Evolutionary conservation across 2,797 vertebrate species (phyloP), one percentile per base, ranked within the genome.

Genomic region (Coilia nasus): DNA sequence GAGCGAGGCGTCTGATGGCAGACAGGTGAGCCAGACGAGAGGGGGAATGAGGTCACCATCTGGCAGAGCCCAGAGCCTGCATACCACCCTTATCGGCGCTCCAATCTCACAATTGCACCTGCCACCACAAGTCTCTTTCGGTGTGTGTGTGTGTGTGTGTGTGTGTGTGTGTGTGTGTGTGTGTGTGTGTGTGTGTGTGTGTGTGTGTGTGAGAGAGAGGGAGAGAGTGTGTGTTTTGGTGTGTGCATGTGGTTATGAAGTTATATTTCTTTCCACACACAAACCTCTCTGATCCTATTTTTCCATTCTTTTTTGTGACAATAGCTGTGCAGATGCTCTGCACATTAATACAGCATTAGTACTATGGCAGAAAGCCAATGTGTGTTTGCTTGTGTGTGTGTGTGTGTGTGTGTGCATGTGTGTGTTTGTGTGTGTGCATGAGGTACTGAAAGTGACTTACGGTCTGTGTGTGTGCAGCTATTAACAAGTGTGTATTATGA

Each of bases 101-200:
- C 67, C 67, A 5, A 75, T 75, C 67, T 75, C 28, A 75, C 67
- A 75, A 75, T 15, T 75, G 67, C 67, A 75, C 67, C 67, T 75
- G 67, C 67, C 67, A 75, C 67, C 67, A 75, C 67, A 75, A 75
- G 67, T 75, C 67, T 75, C 28, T 75, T 23, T 31, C 14, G 14
- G 14, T 35, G 28, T 35, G 12, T 50, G 23, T 82, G 14, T 82
- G 11, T 35, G 64, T 71, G 28, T 31, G 28, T 15, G 28, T 67
- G 25, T 67, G 25, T 67, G 25, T 67, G 23, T 67, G 25, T 67
- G 25, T 67, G 25, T 67, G 62, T 67, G 62, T 67, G 3, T 28
- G 62, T 71, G 62, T 64, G 62, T 64, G 62, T 64, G 11, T 64
- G 64, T 31, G 28, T 71, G 28, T 2, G 25, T 71, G 28, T 71